Conservation (phyloP, 2,113 vertebrate species). For the Lipophrys pholis region DNA sequence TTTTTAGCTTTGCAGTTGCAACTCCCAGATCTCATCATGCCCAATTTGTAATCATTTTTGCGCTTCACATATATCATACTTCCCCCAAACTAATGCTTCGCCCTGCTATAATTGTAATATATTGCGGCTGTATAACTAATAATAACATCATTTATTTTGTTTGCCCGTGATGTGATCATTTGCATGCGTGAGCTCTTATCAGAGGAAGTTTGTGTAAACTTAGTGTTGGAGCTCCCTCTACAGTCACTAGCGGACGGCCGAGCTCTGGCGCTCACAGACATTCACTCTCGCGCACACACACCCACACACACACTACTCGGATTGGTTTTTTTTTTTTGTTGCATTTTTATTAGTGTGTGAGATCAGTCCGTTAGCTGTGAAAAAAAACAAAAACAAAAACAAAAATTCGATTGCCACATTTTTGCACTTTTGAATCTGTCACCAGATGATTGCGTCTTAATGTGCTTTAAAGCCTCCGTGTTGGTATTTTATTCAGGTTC, state of each 20-base stretch:
- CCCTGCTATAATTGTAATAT: conserved; percentile 78
- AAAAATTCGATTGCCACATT: too few species aligned
- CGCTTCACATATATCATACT: conserved; percentile 70
- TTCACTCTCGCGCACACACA: conserved; percentile 17
- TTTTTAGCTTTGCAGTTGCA: conserved; percentile 55
- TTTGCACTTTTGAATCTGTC: conserved; percentile 4
- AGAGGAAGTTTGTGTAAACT: conserved; percentile 83
- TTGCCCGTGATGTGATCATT: conserved; percentile 76
- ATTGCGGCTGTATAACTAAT: conserved; percentile 67
- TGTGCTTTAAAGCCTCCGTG: neutral
- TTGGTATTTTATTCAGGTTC: neutral
- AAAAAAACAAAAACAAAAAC: too few species aligned
- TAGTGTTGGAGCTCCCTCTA: conserved; percentile 94
- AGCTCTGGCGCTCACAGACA: conserved; percentile 17
- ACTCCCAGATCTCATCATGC: conserved; percentile 68
- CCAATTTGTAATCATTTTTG: conserved; percentile 65
- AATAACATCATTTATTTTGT: conserved; percentile 81
- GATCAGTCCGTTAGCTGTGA: too few species aligned
- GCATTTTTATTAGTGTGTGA: too few species aligned
- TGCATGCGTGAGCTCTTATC: conserved; percentile 77
- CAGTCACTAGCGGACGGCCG: conserved; percentile 76
- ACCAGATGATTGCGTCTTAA: neutral
- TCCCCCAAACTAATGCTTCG: conserved; percentile 61
- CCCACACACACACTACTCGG: neutral
- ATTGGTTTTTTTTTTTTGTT: neutral